Conservation (phyloP, 2,888 invertebrate species). For the Penaeus monodon region DNA sequence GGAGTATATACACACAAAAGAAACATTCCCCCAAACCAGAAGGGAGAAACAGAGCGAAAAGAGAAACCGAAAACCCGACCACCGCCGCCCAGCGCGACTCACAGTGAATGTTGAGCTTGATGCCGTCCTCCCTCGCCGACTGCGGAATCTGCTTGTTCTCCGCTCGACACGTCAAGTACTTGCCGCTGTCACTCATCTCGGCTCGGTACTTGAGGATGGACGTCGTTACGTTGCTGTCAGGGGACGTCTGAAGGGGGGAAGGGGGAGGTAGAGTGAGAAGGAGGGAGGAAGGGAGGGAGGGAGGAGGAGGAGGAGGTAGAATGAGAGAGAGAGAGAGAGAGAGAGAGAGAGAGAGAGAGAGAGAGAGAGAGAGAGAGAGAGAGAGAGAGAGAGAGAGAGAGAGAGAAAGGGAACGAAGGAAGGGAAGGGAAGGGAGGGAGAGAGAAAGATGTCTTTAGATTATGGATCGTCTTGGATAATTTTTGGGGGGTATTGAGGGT, state of each 20-base stretch:
- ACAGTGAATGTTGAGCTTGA: slow-evolving; percentile 56
- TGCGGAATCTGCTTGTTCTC: slow-evolving; percentile 48
- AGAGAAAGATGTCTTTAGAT: too few species aligned
- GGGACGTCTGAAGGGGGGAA: slow-evolving; percentile 36
- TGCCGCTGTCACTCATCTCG: slow-evolving; percentile 53
- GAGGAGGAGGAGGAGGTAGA: slow-evolving; percentile 13
- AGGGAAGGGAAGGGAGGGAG: not conserved
- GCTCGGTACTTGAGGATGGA: slow-evolving; percentile 48
- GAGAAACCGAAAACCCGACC: too few species aligned
- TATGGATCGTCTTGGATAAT: too few species aligned
- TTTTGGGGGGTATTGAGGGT: too few species aligned
- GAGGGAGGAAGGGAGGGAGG: slow-evolving; percentile 30
- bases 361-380: slow-evolving; percentile 29
- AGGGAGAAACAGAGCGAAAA: too few species aligned
- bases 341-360: slow-evolving; percentile 13
- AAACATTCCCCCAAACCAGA: too few species aligned
- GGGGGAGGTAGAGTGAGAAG: slow-evolving; percentile 36
- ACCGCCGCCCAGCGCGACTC: not conserved
- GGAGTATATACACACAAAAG: too few species aligned
- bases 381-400: not conserved
- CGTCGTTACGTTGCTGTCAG: slow-evolving; percentile 54
- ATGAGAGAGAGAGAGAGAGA: too few species aligned
- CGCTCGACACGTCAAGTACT: slow-evolving; percentile 60
- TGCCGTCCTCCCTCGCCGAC: slow-evolving; percentile 50
- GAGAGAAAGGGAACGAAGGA: too few species aligned